Evolutionary conservation across 2,113 vertebrate species (phyloP), one percentile per base, ranked within the genome.

Genomic region (Podarcis raffonei): DNA sequence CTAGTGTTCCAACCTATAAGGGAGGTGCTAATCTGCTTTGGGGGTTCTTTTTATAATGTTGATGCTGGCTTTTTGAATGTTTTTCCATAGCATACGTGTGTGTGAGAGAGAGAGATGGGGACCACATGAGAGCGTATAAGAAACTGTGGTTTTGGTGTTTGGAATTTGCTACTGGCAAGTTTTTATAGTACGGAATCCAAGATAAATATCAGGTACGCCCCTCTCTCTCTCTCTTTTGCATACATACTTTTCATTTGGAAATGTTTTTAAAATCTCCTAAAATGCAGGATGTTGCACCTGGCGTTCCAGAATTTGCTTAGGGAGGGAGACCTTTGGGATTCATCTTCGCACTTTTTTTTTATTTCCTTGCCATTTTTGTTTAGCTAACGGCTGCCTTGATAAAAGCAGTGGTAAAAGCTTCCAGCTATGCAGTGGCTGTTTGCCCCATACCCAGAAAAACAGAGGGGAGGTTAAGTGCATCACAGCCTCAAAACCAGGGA

Each of bases 151-250:
- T 93, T 92, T 90, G 94, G 89, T 89, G 91, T 94, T 89, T 95
- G 91, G 95, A 96, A 96, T 95, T 94, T 95, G 95, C 94, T 95
- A 95, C 94, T 95, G 94, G 95, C 95, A 94, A 95, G 94, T 95
- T 94, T 91, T 94, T 95, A 91, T 92, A 94, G 89, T 48, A 75
- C 59, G 1, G 1, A 92, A 86, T 94, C 95, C 95, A 95, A 96
- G 89, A 93, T 91, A 95, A 95, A 94, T 89, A 96, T 32, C 92
- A 94, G 92, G 92, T 94, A 94, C 83, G 86, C 77, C 86, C 48
- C 27, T 20, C 16, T 20, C 25, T 35, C 84, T 89, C 81, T 89
- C 53, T 20, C 27, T 32, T 95, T 93, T 88, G 82, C 89, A 85
- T 94, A 86, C 87, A 68, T 25, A 84, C 39, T 92, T 93, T 95